These are phyloP conservation scores for Scaptomyza reducta DNA, from an alignment of 2,888 invertebrate species.

Conservation along the genomic window DNA sequence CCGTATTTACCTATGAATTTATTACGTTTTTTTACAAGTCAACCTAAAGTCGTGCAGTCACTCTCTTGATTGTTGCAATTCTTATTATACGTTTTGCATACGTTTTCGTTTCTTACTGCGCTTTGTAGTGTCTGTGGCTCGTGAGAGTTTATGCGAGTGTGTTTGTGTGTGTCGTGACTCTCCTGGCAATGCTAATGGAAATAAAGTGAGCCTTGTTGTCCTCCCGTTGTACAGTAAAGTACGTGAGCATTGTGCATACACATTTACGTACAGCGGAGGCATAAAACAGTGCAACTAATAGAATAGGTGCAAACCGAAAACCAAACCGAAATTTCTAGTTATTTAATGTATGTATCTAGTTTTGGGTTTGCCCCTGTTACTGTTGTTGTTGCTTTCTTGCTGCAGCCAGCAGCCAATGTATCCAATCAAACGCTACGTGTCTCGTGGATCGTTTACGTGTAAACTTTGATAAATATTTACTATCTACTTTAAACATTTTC, in stretches of 20 bases:
- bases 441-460: slow-evolving; percentile 51
- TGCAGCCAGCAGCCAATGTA: slow-evolving; percentile 19
- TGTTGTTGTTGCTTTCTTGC: slow-evolving; percentile 5
- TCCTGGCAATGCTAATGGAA: slow-evolving; percentile 29
- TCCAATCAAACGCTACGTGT: slow-evolving; percentile 72
- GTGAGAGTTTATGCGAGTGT: slow-evolving; percentile 7
- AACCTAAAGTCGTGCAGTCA: neutral
- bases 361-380: neutral
- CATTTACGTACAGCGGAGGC: neutral
- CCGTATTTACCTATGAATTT: neutral
- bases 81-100: slow-evolving; percentile 41
- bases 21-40: neutral
- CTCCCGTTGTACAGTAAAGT: slow-evolving; percentile 33
- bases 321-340: neutral
- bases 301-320: slow-evolving; percentile 12
- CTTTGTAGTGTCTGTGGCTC: slow-evolving; percentile 69
- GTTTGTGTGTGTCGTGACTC: slow-evolving; percentile 8
- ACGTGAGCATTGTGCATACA: slow-evolving; percentile 13
- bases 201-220: slow-evolving; percentile 25
- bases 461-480: slow-evolving; percentile 71
- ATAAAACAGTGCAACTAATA: slow-evolving; percentile 5
- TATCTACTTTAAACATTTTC: slow-evolving; percentile 75
- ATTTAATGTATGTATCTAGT: slow-evolving; percentile 8
- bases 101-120: slow-evolving; percentile 59
- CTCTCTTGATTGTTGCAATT: slow-evolving; percentile 9